A percentile compares a stretch with the other conserved stretches of the same genome.
Conservation (phyloP, 2,797 vertebrate genomes). For the Spinus pinus region DNA sequence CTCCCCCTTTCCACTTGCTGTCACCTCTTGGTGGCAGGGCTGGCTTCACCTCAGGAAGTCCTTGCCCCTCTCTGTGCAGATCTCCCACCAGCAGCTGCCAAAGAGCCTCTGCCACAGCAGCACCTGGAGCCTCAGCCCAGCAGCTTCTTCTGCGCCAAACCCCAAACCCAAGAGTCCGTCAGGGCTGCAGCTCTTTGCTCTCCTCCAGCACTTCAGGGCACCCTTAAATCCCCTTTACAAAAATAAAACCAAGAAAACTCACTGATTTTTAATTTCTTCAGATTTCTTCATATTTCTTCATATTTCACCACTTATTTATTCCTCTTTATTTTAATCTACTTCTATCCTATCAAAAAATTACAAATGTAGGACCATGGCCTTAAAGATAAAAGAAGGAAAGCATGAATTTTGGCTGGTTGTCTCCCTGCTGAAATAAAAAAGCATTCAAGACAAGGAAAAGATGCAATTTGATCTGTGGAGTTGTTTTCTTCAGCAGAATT, state of each 20-base stretch:
- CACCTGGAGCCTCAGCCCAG: not conserved
- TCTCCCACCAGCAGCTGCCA: not conserved
- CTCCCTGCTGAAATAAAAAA: not conserved
- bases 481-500: not conserved
- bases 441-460: not conserved
- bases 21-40: not conserved
- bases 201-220: not conserved
- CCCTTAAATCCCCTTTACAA: not conserved
- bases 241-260: rapidly evolving
- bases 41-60: not conserved
- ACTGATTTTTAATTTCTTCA: not conserved
- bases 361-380: not conserved
- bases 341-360: not conserved
- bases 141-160: not conserved
- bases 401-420: not conserved
- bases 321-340: not conserved
- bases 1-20: not conserved
- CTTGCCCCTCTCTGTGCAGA: not conserved
- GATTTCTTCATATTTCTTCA: not conserved
- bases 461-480: not conserved
- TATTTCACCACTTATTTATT: not conserved
- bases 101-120: not conserved
- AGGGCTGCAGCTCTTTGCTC: not conserved
- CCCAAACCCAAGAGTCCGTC: not conserved
- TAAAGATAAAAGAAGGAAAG: not conserved